Evolutionary conservation across 2,113 vertebrate species (phyloP), one percentile per base, ranked within the genome.

Genomic region (Nipponia nippon): DNA sequence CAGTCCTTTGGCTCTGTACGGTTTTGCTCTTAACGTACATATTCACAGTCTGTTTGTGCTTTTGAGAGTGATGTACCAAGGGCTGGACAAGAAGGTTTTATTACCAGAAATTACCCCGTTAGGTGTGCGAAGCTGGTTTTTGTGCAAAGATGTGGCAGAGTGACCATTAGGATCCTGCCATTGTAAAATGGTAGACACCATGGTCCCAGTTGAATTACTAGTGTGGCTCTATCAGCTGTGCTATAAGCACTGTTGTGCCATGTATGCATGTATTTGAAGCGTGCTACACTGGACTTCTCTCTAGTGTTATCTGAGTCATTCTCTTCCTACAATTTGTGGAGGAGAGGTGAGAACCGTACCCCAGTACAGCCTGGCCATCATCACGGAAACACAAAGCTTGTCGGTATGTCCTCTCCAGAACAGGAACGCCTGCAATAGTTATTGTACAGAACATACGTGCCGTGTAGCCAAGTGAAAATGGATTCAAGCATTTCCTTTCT

Each of bases 151-250:
- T 69, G 49, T 77, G 38, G 44, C 52, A 88, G 85, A 34, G 50
- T 47, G 42, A 69, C 75, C 32, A 18, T 65, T 50, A 36, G 36
- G 26, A 72, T 69, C 53, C 78, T 73, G 38, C 9, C 19, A 11
- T 6, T 38, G 29, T 73, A n/a, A 63, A 30, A 29, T 40, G 65
- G 46, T 26, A 38, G 77, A 34, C 52, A 19, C 20, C 7, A 4
- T 5, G 26, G 16, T 76, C 21, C 42, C 0, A 0, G n/a, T 6
- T 0, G 0, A n/a, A 46, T 93, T 10, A 21, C 5, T 49, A 5
- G 12, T 2, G 3, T 47, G 56, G 71, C 25, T 83, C 47, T 63
- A 11, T 26, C 52, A 23, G 14, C 18, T 75, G 46, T 6, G 4
- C 25, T 42, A 1, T 22, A 25, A 47, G 38, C n/a, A 27, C 25